These are phyloP conservation scores for Epinephelus awoara DNA, from an alignment of 2,797 vertebrate species.

Conservation along the genomic window DNA sequence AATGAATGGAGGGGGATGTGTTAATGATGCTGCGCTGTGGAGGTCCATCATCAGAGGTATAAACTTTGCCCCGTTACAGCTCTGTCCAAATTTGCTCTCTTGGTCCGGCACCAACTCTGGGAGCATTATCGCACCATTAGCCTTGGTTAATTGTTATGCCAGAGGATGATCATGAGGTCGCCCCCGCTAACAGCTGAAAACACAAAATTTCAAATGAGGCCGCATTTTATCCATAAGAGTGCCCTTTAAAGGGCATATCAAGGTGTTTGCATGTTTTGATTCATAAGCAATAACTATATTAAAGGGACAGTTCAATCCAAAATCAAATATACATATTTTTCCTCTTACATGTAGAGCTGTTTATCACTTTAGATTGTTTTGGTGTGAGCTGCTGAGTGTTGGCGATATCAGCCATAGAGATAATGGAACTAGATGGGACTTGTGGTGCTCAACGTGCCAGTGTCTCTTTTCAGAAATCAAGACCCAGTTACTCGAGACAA, in stretches of 20 bases:
- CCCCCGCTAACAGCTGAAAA: neutral
- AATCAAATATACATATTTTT: too few relatives aligned
- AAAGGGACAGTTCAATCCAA: too few relatives aligned
- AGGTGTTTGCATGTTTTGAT: neutral
- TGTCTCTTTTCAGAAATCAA: too few relatives aligned
- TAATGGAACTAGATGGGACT: too few relatives aligned
- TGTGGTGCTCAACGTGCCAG: too few relatives aligned
- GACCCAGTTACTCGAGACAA: too few relatives aligned
- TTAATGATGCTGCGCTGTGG: constrained; percentile 42
- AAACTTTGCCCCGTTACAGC: constrained; percentile 27
- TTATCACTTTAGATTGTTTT: too few relatives aligned
- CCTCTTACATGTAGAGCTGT: too few relatives aligned
- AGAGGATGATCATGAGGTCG: constrained; percentile 14
- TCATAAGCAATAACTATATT: neutral
- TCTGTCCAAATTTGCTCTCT: constrained; percentile 36
- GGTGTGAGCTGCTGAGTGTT: too few relatives aligned
- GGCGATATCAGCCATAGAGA: too few relatives aligned
- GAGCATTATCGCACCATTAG: constrained; percentile 37
- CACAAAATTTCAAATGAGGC: neutral
- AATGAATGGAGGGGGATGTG: constrained; percentile 30
- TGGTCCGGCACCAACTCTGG: constrained; percentile 17
- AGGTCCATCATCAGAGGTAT: constrained; percentile 22
- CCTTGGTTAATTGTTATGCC: constrained; percentile 28
- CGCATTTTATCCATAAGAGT: neutral
- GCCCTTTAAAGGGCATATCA: neutral